Evolutionary conservation across 2,888 invertebrate genomes (phyloP), one percentile per base, ranked within the genome.

Genomic region (Aleiodes alternator): DNA sequence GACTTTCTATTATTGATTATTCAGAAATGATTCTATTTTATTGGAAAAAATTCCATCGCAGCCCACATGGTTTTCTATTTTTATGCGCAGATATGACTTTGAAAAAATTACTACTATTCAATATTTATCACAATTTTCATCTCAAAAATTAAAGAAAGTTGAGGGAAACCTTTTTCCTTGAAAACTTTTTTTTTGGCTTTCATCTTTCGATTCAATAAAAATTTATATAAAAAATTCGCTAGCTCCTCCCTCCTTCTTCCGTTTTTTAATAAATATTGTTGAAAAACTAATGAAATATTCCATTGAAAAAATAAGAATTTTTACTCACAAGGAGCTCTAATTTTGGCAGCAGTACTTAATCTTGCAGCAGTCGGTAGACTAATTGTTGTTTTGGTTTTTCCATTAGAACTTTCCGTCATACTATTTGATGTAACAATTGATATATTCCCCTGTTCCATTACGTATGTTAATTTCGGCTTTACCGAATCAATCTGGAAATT

Each of bases 381-480:
- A 69, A 84, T 83, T 64, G 79, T 83, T 59, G 81, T 82, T 48
- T 86, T 82, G 4, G 69, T 71, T 51, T 80, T 87, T 6, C 79
- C 80, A 14, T 59, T 72, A 4, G 81, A 73, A 72, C 75, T 82
- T 66, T 86, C 86, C 7, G 82, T 80, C 23, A 83, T 77, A 23
- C 78, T 80, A 55, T 80, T 72, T 14, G 84, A 79, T 51, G 86
- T 80, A 76, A 86, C 85, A 78, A 85, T 85, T 75, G 86, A 84
- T 68, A 85, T 79, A n/a, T 77, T 72, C n/a, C 79, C 76, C 73
- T 83, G 86, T 71, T 87, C 87, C 86, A 87, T 87, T 43, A 64
- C 70, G 38, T 83, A 77, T 69, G 11, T 14, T 51, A 57, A 11
- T 23, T n/a, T 71, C 56, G 77, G 59, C 16, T 64, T 71, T 9